A percentile compares a stretch with the other conserved stretches of the same genome.
phyloP scores from a whole-genome alignment of 2,888 invertebrate genomes.

The Cetonia aurata region DNA sequence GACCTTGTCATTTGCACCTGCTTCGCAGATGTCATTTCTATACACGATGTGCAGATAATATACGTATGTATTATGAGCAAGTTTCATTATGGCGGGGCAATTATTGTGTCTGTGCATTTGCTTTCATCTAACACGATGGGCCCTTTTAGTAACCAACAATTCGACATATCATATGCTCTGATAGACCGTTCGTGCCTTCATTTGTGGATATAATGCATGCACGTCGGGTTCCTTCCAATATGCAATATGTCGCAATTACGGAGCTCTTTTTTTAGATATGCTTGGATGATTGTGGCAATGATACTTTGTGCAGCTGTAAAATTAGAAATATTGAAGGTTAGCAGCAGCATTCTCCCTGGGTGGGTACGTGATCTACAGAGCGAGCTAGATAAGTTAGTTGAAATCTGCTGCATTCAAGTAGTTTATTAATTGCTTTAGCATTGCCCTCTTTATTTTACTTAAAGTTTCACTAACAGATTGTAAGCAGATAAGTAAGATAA shows the following conservation, averaged over 20 bases:
- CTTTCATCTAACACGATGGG: neutral
- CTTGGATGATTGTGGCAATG: conserved; percentile 25
- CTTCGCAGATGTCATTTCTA: conserved; percentile 16
- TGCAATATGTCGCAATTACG: conserved; percentile 28
- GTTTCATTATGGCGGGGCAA: conserved; percentile 1
- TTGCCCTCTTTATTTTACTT: too few species aligned
- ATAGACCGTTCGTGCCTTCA: neutral
- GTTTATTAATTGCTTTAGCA: too few species aligned
- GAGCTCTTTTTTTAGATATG: conserved; percentile 5
- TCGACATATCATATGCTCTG: neutral
- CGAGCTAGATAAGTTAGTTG: too few species aligned
- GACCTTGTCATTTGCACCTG: conserved; percentile 18
- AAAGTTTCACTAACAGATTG: too few species aligned
- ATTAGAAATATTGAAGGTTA: conserved; percentile 28
- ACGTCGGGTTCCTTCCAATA: conserved; percentile 12
- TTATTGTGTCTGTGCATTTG: neutral
- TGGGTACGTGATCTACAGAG: too few species aligned
- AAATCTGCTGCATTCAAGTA: too few species aligned
- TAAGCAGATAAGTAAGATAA: too few species aligned
- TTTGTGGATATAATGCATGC: neutral
- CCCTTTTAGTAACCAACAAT: conserved; percentile 15
- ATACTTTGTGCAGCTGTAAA: conserved; percentile 28
- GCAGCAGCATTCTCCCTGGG: conserved; percentile 11
- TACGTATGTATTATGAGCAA: neutral
- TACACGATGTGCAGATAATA: neutral